Evolutionary conservation across 2,888 invertebrate species (phyloP).

Genomic region (Yponomeuta sedellus): DNA sequence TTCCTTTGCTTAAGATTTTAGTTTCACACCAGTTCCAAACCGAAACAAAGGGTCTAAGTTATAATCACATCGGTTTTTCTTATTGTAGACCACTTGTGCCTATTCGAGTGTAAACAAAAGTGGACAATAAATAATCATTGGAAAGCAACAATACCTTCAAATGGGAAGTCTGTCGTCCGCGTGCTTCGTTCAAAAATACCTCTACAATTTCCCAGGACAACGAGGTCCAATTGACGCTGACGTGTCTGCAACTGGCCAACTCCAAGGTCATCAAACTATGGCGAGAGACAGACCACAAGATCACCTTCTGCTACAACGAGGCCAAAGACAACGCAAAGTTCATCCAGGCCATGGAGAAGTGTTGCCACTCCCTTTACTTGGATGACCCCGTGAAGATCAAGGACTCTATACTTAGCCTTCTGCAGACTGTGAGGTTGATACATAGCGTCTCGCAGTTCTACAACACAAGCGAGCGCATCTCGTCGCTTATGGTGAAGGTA

Average conservation of each 20-base stretch:
- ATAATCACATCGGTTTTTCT: too few species aligned
- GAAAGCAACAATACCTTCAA: neutral
- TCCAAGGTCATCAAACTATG: conserved; percentile 88
- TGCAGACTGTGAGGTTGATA: conserved; percentile 94
- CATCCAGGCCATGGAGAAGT: conserved; percentile 93
- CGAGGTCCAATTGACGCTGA: conserved; percentile 86
- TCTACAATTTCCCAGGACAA: conserved; percentile 64
- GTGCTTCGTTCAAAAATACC: too few species aligned
- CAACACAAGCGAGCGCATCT: conserved; percentile 96
- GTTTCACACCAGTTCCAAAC: too few species aligned
- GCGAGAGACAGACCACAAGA: conserved; percentile 91
- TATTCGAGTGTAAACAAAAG: too few species aligned
- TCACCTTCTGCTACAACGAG: conserved; percentile 96
- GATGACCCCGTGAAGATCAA: conserved; percentile 96
- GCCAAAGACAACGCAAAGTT: conserved; percentile 97
- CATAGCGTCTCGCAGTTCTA: conserved; percentile 97
- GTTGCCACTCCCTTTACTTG: conserved; percentile 94
- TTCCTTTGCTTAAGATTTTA: too few species aligned
- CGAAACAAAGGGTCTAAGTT: too few species aligned
- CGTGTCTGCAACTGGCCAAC: conserved; percentile 84
- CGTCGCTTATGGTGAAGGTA: conserved; percentile 96
- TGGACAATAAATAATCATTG: neutral
- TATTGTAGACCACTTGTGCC: too few species aligned
- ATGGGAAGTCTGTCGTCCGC: neutral
- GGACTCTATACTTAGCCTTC: conserved; percentile 89